Evolutionary conservation across 2,888 invertebrate species (phyloP), one percentile per base, ranked within the genome.

Genomic region (Amorpha juglandis): DNA sequence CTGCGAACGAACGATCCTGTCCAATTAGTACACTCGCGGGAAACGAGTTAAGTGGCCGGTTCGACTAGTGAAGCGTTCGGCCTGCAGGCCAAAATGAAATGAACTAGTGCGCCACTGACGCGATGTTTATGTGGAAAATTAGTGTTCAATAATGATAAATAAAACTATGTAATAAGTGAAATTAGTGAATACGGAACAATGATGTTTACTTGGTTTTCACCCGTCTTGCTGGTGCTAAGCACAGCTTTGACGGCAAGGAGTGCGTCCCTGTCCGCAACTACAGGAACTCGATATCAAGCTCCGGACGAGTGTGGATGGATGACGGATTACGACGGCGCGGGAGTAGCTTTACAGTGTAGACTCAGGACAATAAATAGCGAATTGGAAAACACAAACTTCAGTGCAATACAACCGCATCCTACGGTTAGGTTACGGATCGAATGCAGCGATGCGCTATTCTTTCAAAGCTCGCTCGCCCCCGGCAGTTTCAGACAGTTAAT

Each of bases 301-400:
- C 97, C 96, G 73, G 96, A 96, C 89, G 96, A 97, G 89, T 97
- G 97, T 92, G 96, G 96, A 79, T 96, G 96, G 96, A 95, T 96
- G 75, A 95, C 95, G 71, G 95, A 95, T 81, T 94, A 94, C 79
- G 94, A 94, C 77, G 95, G 94, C 78, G 94, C 95, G 72, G 94
- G 94, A 78, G 96, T 96, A 63, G 96, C 96, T 33, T 93, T 97
- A 71, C 96, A 96, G 77, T 97, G 97, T 83, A 94, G 96, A 72
- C 88, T 97, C 72, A 94, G 96, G 76, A 96, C 97, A 79, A 96
- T 97, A 88, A 96, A 96, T 91, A 96, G 96, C 88, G 96, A 97
- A 91, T 89, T 96, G 82, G 96, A 97, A 89, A 96, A 96, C 86
- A 96, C 96, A 68, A 97, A 97, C 85, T 96, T 97, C 88, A 96